These are phyloP conservation scores for Phaethon lepturus DNA, from an alignment of 2,113 vertebrate genomes.

Conservation along the genomic window DNA sequence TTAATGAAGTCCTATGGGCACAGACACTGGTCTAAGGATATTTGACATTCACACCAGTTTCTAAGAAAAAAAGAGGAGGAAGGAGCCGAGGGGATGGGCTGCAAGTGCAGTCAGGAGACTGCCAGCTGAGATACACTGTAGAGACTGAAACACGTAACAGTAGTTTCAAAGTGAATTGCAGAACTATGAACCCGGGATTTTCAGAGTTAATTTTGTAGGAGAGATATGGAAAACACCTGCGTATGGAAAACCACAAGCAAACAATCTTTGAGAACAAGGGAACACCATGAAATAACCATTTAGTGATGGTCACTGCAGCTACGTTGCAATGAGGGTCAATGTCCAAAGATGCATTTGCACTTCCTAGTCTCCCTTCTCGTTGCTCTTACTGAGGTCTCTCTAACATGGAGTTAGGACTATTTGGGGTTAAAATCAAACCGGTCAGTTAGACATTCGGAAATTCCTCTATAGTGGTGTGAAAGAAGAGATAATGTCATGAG, in stretches of 20 bases:
- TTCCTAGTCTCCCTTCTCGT: background rate
- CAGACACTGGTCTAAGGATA: background rate
- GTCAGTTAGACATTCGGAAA: background rate
- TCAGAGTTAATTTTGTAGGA: background rate
- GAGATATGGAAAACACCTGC: background rate
- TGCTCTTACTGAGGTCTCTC: background rate
- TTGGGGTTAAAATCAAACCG: background rate
- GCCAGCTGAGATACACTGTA: background rate
- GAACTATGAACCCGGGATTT: background rate
- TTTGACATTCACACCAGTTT: background rate
- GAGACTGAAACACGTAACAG: background rate
- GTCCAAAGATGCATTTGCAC: background rate
- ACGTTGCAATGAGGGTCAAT: background rate
- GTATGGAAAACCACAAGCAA: background rate
- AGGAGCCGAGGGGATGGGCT: too few relatives aligned
- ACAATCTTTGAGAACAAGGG: background rate
- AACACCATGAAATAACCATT: background rate
- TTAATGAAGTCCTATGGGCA: background rate
- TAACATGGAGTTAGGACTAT: background rate
- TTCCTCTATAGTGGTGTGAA: background rate
- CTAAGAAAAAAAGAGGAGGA: background rate
- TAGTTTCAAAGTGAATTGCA: background rate
- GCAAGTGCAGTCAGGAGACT: background rate
- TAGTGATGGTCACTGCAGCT: background rate
- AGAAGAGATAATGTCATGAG: background rate